phyloP scores from a whole-genome alignment of 2,113 vertebrate genomes.

The Pardalotus punctatus region DNA sequence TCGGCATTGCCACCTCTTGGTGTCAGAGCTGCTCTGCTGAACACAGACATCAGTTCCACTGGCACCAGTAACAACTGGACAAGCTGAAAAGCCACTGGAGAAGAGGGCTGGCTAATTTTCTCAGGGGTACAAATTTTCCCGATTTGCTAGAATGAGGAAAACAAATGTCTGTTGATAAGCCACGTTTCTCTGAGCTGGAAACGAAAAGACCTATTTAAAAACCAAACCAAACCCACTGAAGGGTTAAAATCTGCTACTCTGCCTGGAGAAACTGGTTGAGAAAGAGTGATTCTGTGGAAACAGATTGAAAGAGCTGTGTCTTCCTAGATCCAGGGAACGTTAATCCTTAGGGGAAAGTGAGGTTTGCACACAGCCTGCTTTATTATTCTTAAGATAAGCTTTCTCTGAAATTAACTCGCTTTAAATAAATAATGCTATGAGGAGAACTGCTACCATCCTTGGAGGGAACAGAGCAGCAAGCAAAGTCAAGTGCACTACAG shows the following conservation, averaged over 20 bases:
- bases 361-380: neutral
- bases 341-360: neutral
- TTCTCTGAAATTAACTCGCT: conserved; percentile 17
- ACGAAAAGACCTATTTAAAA: neutral
- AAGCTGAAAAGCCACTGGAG: neutral
- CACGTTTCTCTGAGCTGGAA: neutral
- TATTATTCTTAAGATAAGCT: neutral
- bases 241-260: neutral
- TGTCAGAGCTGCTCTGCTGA: neutral
- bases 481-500: neutral
- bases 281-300: neutral
- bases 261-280: neutral
- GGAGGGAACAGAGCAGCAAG: neutral
- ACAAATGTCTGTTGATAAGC: neutral
- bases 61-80: neutral
- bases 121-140: neutral
- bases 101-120: neutral
- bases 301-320: neutral
- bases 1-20: neutral
- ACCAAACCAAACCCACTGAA: neutral
- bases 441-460: neutral
- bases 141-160: neutral
- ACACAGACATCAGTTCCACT: neutral
- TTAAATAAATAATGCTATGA: conserved; percentile 21
- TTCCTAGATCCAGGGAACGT: neutral